These are phyloP conservation scores for Protodeltote pygarga DNA, from an alignment of 2,888 invertebrate genomes.

Conservation along the genomic window DNA sequence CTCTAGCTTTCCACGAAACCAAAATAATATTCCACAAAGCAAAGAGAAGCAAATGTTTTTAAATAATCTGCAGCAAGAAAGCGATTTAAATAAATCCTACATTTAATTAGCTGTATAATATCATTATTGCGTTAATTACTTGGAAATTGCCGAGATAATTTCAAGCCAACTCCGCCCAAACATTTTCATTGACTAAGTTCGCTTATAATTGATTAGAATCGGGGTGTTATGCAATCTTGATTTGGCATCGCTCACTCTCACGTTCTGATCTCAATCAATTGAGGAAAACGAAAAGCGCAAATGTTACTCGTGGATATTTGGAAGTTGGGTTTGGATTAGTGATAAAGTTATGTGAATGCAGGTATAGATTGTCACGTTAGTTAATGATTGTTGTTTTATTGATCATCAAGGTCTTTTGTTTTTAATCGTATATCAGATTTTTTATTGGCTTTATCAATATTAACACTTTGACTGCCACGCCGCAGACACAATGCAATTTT, in stretches of 20 bases:
- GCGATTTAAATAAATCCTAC: not conserved
- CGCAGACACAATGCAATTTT: no score
- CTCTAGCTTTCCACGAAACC: no score
- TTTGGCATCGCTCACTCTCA: constrained; percentile 52
- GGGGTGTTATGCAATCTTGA: constrained; percentile 45
- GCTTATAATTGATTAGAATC: constrained; percentile 51
- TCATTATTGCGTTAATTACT: constrained; percentile 40
- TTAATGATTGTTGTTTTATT: no score
- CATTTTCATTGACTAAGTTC: constrained; percentile 44
- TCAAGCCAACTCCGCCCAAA: constrained; percentile 38
- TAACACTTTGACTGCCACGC: no score
- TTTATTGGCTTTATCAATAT: no score
- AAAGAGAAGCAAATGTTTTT: no score
- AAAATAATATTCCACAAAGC: no score
- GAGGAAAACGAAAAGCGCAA: constrained; percentile 47
- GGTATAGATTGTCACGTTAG: no score
- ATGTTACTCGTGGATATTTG: constrained; percentile 26
- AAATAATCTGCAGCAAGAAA: no score
- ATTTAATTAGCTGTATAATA: constrained; percentile 4
- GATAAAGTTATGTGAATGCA: no score
- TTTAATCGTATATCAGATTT: no score
- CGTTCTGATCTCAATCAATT: constrained; percentile 46
- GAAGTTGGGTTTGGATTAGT: constrained; percentile 9
- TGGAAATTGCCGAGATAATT: constrained; percentile 32
- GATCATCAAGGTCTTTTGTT: no score